A percentile compares a stretch with the other conserved stretches of the same genome.
Evolutionary conservation across 2,797 vertebrate species (phyloP).

Genomic region (Sebastes trivittatus): DNA sequence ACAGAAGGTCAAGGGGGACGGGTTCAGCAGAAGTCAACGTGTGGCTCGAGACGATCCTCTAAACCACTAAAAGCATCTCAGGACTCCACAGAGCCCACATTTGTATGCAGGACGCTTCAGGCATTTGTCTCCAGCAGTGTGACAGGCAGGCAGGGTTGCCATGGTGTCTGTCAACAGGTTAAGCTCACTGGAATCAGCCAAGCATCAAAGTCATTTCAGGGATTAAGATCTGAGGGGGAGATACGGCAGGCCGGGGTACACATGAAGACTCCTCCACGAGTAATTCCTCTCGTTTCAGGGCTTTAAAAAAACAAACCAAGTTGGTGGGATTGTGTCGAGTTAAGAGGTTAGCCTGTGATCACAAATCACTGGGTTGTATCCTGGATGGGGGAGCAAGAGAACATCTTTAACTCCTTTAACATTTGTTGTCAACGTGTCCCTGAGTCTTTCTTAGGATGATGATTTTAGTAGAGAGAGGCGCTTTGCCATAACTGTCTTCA

Average conservation of each 20-base stretch:
- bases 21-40: not conserved
- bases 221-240: conserved; percentile 39
- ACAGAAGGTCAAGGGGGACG: not conserved
- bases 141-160: conserved; percentile 44
- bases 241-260: not conserved
- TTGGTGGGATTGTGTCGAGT: not conserved
- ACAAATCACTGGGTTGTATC: conserved; percentile 1
- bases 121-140: conserved; percentile 39
- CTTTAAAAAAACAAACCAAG: not conserved
- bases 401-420: not conserved
- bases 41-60: not conserved
- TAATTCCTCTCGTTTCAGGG: conserved; percentile 22
- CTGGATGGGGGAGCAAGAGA: not conserved
- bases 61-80: conserved; percentile 10
- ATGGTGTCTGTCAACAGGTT: conserved; percentile 59
- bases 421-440: not conserved
- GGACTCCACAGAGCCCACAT: conserved; percentile 20
- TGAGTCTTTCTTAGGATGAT: not conserved
- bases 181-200: conserved; percentile 41
- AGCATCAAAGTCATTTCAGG: conserved; percentile 59
- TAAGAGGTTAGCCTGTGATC: conserved; percentile 1
- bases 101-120: conserved; percentile 45
- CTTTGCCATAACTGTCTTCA: not conserved
- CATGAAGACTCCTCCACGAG: conserved; percentile 16
- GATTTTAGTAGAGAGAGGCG: not conserved